These are phyloP conservation scores for Catagonus wagneri DNA, from an alignment of 2,113 vertebrate species.

Conservation along the genomic window DNA sequence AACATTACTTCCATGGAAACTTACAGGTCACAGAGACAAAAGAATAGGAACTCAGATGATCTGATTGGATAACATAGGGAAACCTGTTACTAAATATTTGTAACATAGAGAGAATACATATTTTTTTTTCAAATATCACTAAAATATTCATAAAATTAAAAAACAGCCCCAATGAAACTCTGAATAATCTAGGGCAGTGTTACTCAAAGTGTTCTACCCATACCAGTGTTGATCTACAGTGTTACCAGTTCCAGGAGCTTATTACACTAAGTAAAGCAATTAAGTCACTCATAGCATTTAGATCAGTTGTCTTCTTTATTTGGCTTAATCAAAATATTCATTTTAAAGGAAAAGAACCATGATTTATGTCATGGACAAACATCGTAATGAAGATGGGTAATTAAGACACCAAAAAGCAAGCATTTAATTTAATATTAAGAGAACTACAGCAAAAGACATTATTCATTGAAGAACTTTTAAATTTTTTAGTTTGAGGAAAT, in stretches of 20 bases:
- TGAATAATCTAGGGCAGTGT: background rate
- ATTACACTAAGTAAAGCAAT: background rate
- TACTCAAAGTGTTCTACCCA: background rate
- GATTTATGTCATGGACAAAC: background rate
- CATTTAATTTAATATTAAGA: conserved; percentile 14
- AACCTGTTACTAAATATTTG: background rate
- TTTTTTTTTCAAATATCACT: background rate
- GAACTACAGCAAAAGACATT: background rate
- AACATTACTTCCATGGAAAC: background rate
- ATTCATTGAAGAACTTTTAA: background rate
- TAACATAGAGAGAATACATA: background rate
- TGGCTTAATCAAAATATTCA: background rate
- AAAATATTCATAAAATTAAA: conserved; percentile 1
- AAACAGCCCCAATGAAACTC: background rate
- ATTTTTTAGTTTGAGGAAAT: background rate
- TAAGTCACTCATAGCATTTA: background rate
- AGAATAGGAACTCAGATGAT: background rate
- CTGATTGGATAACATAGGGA: background rate
- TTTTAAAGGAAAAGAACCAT: background rate
- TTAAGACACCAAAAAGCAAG: background rate
- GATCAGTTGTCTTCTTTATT: background rate
- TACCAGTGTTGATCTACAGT: background rate
- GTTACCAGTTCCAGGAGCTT: background rate
- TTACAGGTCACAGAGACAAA: background rate
- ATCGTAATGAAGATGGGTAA: background rate